Evolutionary conservation across 2,113 vertebrate species (phyloP), one percentile per base, ranked within the genome.

Genomic region (Baryphthengus martii): DNA sequence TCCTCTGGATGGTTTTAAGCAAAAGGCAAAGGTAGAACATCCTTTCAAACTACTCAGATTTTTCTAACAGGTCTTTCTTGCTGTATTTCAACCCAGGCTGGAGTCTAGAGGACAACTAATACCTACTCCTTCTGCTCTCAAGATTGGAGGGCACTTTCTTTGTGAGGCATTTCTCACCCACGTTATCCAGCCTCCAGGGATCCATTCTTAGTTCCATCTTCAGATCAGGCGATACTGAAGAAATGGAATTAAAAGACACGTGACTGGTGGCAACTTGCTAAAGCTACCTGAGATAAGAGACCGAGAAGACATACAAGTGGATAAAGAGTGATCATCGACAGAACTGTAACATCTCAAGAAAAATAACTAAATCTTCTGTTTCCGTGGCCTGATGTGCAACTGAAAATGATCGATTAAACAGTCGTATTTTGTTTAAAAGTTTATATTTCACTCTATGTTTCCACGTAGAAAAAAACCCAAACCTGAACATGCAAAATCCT

Each of bases 351-450:
- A 37, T 17, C 40, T 66, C 3, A 3, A 74, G 74, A 56, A 56
- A 73, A 74, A 45, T 21, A 44, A 58, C 11, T 14, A 68, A 26
- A 44, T 39, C 33, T 17, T 49, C 37, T 31, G 4, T 72, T 71
- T 77, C 40, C 35, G 17, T 78, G 20, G 17, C 39, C 59, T 56
- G 35, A 68, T 68, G 40, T 44, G 28, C 18, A 77, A 58, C 47
- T 33, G 29, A 40, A 56, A 74, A 63, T 42, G 6, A 17, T 18
- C 31, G 12, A 79, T 58, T 33, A 45, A 9, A 35, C 24, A 2
- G 9, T 26, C 1, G 0, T 1, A 4, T 45, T 84, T 70, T 55
- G 39, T 18, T 33, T 16, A 6, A 63, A n/a, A 21, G 2, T 42
- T 39, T 50, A 2, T 19, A 9, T 56, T 88, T 71, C 13, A 10